Conservation (phyloP, 2,113 vertebrate genomes). For the Ibidorhyncha struthersii region DNA sequence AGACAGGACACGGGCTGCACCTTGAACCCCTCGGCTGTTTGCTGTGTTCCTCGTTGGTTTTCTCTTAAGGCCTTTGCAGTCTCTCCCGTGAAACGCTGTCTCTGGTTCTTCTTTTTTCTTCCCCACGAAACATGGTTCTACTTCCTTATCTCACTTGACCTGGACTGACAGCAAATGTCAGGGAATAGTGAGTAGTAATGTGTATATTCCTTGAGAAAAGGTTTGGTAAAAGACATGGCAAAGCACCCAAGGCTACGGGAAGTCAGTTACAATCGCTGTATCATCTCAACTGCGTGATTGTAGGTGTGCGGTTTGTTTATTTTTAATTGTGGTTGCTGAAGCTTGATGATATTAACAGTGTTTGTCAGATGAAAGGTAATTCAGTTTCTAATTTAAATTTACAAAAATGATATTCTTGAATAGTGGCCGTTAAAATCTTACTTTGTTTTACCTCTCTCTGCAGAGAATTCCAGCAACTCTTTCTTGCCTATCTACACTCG, state of each 20-base stretch:
- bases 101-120: background rate
- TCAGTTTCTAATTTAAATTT: background rate
- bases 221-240: background rate
- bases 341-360: background rate
- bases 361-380: background rate
- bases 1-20: background rate
- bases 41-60: background rate
- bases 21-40: background rate
- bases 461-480: background rate
- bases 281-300: background rate
- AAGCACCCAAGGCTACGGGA: background rate
- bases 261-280: background rate
- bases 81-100: background rate
- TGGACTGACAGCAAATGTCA: background rate
- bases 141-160: background rate
- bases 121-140: background rate
- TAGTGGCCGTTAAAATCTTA: background rate
- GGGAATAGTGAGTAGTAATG: rapidly evolving
- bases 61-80: background rate
- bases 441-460: background rate
- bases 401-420: background rate
- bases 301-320: background rate
- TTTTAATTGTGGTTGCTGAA: background rate
- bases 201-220: no score
- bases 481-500: background rate